Percentiles rank a stretch among this genome's conserved stretches.
Conservation (phyloP, 2,888 invertebrate species). For the Chorisops tibialis region DNA sequence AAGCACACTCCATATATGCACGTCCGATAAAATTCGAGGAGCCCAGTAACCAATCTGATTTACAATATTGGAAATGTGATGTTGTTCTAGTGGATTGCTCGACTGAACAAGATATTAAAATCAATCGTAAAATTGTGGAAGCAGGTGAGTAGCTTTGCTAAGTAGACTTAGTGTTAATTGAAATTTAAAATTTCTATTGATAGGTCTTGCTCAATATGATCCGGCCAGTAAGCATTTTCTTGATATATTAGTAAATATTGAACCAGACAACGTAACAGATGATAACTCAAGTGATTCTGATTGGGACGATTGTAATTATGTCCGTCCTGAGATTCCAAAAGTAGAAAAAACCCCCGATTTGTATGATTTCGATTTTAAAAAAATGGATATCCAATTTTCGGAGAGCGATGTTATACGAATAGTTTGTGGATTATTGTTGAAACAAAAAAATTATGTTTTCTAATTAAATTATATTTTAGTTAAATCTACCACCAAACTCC, state of each 20-base stretch:
- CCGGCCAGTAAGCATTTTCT: conserved; percentile 26
- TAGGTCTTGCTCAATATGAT: conserved; percentile 31
- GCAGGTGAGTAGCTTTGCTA: conserved; percentile 30
- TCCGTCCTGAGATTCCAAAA: neutral
- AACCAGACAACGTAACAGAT: neutral
- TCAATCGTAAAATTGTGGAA: conserved; percentile 29
- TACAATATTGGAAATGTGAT: conserved; percentile 27
- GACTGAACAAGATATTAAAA: conserved; percentile 18
- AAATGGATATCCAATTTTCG: conserved; percentile 28
- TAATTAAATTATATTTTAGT: conserved; percentile 11
- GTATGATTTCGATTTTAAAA: neutral
- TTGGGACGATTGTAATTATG: conserved; percentile 29
- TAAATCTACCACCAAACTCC: conserved; percentile 28
- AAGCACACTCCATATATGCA: conserved; percentile 24
- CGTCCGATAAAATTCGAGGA: conserved; percentile 10
- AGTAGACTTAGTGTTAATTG: no score
- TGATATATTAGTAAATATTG: neutral
- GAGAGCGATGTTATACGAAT: conserved; percentile 23
- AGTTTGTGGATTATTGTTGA: neutral
- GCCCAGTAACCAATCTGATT: conserved; percentile 6
- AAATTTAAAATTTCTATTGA: no score
- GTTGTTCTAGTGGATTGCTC: conserved; percentile 27
- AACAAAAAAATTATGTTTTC: neutral
- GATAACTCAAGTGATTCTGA: conserved; percentile 12
- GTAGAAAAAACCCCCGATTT: neutral